Conservation (phyloP, 2,113 vertebrate genomes). For the Numida meleagris region DNA sequence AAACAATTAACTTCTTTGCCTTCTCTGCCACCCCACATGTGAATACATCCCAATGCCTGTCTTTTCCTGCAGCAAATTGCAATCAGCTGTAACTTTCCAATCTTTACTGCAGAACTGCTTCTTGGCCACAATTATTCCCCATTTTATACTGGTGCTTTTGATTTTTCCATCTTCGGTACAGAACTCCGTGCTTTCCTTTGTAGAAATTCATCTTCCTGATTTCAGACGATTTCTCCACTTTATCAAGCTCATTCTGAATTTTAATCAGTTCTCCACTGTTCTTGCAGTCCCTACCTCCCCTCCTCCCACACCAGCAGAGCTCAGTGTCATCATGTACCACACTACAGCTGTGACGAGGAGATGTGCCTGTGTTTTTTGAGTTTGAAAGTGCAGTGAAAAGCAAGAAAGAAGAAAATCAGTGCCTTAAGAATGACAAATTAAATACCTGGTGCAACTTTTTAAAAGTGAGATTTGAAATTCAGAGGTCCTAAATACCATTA, state of each 20-base stretch:
- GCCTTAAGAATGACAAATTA: neutral
- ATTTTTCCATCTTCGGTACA: conserved; percentile 47
- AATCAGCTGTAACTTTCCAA: conserved; percentile 45
- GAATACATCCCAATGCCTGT: neutral
- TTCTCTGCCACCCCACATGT: neutral
- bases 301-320: conserved; percentile 62
- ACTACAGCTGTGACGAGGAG: conserved; percentile 58
- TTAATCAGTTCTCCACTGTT: conserved; percentile 49
- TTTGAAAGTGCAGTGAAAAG: conserved; percentile 42
- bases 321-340: conserved; percentile 59
- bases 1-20: neutral
- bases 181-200: neutral
- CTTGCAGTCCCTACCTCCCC: conserved; percentile 37
- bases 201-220: conserved; percentile 58
- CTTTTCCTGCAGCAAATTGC: conserved; percentile 45
- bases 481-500: neutral
- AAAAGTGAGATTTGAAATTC: neutral
- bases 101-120: conserved; percentile 6
- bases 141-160: conserved; percentile 45
- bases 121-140: conserved; percentile 49
- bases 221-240: conserved; percentile 53
- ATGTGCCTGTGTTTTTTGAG: neutral
- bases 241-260: conserved; percentile 61
- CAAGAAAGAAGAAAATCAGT: conserved; percentile 34
- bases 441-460: conserved; percentile 5